Conservation (phyloP, 2,797 vertebrate species). For the Rhabdomys pumilio region DNA sequence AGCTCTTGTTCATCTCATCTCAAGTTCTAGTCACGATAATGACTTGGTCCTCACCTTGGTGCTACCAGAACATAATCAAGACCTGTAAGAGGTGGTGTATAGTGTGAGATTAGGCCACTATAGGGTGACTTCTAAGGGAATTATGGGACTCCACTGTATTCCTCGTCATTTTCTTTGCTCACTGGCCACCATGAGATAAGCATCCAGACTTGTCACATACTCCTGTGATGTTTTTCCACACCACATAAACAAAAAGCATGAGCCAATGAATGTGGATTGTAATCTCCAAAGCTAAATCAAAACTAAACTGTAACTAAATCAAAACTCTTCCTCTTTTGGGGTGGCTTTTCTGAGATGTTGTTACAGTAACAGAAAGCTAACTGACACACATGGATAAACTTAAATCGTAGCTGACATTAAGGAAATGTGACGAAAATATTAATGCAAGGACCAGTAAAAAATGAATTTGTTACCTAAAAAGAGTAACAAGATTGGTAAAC, state of each 20-base stretch:
- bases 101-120: neutral
- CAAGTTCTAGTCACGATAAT: neutral
- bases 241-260: neutral
- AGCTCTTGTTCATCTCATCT: neutral
- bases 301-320: neutral
- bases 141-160: neutral
- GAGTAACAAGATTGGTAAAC: neutral
- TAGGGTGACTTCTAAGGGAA: neutral
- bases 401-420: neutral
- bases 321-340: neutral
- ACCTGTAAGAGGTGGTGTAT: neutral
- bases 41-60: neutral
- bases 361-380: neutral
- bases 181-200: neutral
- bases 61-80: neutral
- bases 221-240: neutral
- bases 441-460: neutral
- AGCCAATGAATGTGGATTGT: neutral
- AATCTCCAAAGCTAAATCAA: neutral
- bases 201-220: no score
- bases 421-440: neutral
- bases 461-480: neutral
- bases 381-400: neutral
- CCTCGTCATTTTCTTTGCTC: neutral
- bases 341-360: neutral